These are phyloP conservation scores for Apotomis betuletana DNA, from an alignment of 2,888 invertebrate genomes.

Conservation along the genomic window DNA sequence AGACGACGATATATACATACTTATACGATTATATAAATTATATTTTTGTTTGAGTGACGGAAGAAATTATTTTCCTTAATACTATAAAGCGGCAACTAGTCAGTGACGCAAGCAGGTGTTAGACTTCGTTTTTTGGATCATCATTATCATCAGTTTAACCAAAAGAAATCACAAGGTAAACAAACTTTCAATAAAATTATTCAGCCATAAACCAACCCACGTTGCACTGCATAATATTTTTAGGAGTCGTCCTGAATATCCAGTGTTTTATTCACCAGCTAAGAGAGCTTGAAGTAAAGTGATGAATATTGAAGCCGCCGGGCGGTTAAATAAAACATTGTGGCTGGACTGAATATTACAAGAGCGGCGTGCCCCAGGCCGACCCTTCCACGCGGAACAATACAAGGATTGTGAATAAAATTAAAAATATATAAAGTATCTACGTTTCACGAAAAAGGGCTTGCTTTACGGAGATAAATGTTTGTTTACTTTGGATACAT, in stretches of 20 bases:
- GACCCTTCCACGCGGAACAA: slow-evolving; percentile 64
- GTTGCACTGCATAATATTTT: slow-evolving; percentile 32
- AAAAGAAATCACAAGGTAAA: neutral
- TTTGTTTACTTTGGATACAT: slow-evolving; percentile 37
- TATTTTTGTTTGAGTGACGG: too few species aligned
- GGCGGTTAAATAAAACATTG: slow-evolving; percentile 71
- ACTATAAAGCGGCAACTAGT: too few species aligned
- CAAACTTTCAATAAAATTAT: neutral
- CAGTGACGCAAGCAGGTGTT: too few species aligned
- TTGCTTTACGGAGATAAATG: slow-evolving; percentile 52
- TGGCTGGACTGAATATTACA: slow-evolving; percentile 66
- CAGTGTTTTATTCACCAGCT: slow-evolving; percentile 60
- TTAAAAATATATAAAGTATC: slow-evolving; percentile 65
- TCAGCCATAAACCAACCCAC: neutral
- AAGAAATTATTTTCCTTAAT: too few species aligned
- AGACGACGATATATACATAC: too few species aligned
- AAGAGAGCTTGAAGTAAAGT: slow-evolving; percentile 55
- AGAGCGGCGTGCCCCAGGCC: slow-evolving; percentile 52
- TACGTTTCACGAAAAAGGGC: slow-evolving; percentile 55
- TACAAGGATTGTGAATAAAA: slow-evolving; percentile 66
- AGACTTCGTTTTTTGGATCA: too few species aligned
- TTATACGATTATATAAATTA: too few species aligned
- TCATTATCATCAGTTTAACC: too few species aligned
- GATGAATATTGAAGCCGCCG: slow-evolving; percentile 68
- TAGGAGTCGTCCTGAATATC: slow-evolving; percentile 32